Base-by-base conservation (phyloP, 2,113 vertebrate species). In the Pimephales promelas region DNA sequence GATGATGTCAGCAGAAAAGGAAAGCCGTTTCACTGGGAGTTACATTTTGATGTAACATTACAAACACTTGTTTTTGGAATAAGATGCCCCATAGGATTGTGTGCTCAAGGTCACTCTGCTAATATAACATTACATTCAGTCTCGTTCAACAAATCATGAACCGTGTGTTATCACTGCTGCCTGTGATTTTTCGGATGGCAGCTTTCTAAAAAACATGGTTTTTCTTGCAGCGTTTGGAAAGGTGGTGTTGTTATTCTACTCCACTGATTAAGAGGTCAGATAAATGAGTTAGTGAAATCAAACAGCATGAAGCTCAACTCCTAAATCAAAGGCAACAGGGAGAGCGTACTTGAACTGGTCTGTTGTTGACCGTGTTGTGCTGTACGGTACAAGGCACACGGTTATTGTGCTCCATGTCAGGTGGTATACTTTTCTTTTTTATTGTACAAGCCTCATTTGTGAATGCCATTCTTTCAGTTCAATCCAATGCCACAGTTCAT, bases 241-340 rank as follows among this genome's bases (percentile, higher is more conserved):
- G 79, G 36, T 59, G 66, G 20, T 83, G 62, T 71, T 68, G 57
- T 81, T 81, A 61, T 87, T 72, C 18, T 61, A 68, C 79, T 84
- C 56, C 71, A 36, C 36, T 56, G 75, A 80, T 83, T 80, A 66
- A 70, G 70, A 61, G 75, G 34, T 75, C 79, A 75, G 80, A 85
- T 83, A 80, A 87, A 83, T 83, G 83, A 70, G 57, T 73, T 28
- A n/a, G 72, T 79, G 79, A 85, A 79, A 85, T 64, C 86, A 79
- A 82, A 79, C 34, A 20, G 79, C 81, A 26, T 66, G 80, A 57
- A 87, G 57, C 34, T 80, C 20, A 85, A 57, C 83, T 79, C 26
- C 34, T 84, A 68, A 86, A 81, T 86, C 84, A 78, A 72, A 79
- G 82, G 70, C 72, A 72, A 36, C 11, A 4, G 36, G 47, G 73